These are phyloP conservation scores for Dione juno DNA, from an alignment of 2,888 invertebrate species.

Conservation along the genomic window DNA sequence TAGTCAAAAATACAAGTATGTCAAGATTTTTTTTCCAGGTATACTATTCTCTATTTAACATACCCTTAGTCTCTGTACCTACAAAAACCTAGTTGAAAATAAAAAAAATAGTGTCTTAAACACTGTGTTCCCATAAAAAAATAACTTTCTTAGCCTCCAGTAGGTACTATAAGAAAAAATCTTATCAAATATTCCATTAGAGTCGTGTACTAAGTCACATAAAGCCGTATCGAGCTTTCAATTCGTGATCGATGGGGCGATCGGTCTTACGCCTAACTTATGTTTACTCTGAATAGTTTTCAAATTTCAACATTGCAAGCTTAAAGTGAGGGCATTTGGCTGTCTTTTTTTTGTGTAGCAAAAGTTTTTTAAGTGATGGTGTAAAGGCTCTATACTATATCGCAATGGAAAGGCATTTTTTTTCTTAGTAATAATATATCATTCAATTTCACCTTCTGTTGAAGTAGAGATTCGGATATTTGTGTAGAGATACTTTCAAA, in stretches of 20 bases:
- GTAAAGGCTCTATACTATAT: too few species aligned
- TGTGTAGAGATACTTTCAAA: too few species aligned
- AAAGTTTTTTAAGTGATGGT: not conserved
- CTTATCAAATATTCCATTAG: conserved; percentile 27
- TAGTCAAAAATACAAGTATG: too few species aligned
- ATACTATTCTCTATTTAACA: too few species aligned
- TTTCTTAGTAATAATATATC: too few species aligned
- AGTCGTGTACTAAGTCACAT: conserved; percentile 18
- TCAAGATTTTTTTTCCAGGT: too few species aligned
- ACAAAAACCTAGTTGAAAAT: too few species aligned
- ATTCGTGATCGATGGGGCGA: conserved; percentile 23
- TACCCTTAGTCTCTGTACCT: too few species aligned
- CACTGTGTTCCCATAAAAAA: too few species aligned
- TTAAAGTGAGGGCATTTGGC: not conserved
- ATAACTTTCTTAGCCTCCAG: not conserved
- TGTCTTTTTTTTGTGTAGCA: not conserved
- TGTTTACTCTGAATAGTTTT: conserved; percentile 21
- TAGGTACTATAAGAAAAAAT: conserved; percentile 6
- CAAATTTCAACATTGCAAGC: conserved; percentile 11
- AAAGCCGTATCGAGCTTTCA: conserved; percentile 25
- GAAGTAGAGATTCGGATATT: too few species aligned
- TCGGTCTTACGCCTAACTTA: conserved; percentile 23
- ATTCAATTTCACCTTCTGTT: too few species aligned
- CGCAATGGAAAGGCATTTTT: not conserved
- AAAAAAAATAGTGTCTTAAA: too few species aligned